Base-by-base conservation (phyloP, 2,797 vertebrate species). In the Lepidocolaptes lacrymiger region DNA sequence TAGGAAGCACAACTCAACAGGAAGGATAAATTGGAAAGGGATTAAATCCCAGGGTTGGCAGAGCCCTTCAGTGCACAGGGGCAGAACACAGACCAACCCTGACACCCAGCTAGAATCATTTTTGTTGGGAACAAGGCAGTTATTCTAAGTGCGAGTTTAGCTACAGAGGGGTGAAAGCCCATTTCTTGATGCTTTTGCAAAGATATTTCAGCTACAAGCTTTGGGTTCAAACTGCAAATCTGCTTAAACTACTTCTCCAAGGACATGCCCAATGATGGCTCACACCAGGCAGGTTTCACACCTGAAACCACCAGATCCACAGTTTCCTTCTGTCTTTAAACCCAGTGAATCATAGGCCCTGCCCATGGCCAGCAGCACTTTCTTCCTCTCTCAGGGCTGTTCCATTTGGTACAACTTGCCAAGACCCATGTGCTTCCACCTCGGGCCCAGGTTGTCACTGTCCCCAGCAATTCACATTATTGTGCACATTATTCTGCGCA, bases 371-470 rank as follows among this genome's bases (percentile, higher is more conserved):
- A 58, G 55, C 61, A 80, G 56, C 39, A 22, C 8, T 48, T 28
- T 46, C 27, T 26, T 82, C 44, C 28, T 55, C 69, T 44, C 37
- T 62, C 83, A 64, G 72, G 41, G 24, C 14, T 77, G 27, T 14
- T 30, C n/a, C 54, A 49, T 27, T 19, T 26, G 34, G 21, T 5
- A 37, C 43, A 69, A 12, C 32, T 43, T 52, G 30, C 19, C 58
- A 46, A 54, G 39, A 62, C 12, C 49, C 32, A 17, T 0, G 0
- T 6, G 62, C 28, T 49, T 36, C 51, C 63, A 32, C 3, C 3
- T 8, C 12, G 3, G 14, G 36, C 24, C 58, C 54, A 72, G 27
- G 27, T 2, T 68, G 68, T 55, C 63, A 9, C 1, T 51, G 49
- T 63, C n/a, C 26, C 22, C 85, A 77, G 49, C 22, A 73, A 4